Evolutionary conservation across 2,888 invertebrate genomes (phyloP).

Genomic region (Drosophila niveifrons): DNA sequence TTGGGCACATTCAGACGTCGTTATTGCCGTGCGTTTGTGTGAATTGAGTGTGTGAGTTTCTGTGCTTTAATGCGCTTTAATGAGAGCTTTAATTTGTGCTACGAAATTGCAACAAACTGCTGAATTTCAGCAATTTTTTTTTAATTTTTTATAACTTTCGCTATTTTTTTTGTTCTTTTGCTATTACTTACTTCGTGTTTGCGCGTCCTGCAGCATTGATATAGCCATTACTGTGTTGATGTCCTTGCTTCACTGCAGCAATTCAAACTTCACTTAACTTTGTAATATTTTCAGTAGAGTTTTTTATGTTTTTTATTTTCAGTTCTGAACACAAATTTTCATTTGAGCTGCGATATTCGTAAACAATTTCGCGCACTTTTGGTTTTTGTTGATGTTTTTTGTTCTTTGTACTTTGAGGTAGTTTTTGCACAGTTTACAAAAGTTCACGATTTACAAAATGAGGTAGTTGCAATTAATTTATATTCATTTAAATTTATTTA

Average conservation of each 20-base stretch:
- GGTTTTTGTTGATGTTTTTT: constrained; percentile 33
- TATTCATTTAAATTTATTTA: constrained; percentile 27
- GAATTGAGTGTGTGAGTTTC: constrained; percentile 5
- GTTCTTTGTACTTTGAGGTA: constrained; percentile 79
- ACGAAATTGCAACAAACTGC: neutral
- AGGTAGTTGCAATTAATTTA: constrained; percentile 73
- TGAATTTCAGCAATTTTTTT: neutral
- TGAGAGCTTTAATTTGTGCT: constrained; percentile 11
- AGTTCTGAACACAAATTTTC: constrained; percentile 61
- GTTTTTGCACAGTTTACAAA: constrained; percentile 63
- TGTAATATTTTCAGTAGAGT: constrained; percentile 6
- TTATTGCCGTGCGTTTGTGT: constrained; percentile 52
- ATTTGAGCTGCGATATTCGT: constrained; percentile 60
- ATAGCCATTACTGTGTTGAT: constrained; percentile 81
- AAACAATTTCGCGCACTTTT: constrained; percentile 59
- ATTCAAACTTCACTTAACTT: constrained; percentile 39
- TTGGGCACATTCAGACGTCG: constrained; percentile 68
- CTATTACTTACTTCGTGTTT: constrained; percentile 84
- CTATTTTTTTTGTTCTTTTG: neutral
- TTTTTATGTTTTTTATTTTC: constrained; percentile 18
- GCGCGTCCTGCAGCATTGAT: constrained; percentile 85
- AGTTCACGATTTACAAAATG: constrained; percentile 74
- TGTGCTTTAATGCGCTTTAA: constrained; percentile 40
- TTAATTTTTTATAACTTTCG: neutral
- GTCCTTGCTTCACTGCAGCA: constrained; percentile 27